Conservation (phyloP, 92 coral and sea anemone genomes). For the Galaxea fascicularis region DNA sequence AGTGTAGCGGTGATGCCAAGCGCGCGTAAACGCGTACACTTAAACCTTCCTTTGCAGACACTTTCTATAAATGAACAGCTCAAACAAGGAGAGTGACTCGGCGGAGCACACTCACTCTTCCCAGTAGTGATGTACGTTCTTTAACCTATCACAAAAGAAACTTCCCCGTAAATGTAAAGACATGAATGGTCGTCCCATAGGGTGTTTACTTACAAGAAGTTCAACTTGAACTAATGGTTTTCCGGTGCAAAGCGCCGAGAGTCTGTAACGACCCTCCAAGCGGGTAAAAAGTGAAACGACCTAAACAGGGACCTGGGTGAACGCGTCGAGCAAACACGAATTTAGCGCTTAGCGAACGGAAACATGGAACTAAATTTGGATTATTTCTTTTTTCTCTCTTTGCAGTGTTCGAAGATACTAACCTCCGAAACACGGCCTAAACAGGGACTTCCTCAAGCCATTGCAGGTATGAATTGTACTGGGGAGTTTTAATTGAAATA, state of each 20-base stretch:
- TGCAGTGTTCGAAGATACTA: conserved; percentile 85
- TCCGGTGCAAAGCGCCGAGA: background rate
- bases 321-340: background rate
- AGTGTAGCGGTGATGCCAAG: too few species aligned
- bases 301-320: background rate
- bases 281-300: background rate
- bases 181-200: too few species aligned
- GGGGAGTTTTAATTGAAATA: background rate
- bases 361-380: background rate
- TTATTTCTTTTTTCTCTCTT: background rate
- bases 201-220: too few species aligned
- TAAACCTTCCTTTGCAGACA: too few species aligned
- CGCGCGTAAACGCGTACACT: too few species aligned
- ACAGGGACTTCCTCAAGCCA: conserved; percentile 71
- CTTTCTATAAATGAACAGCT: too few species aligned
- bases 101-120: too few species aligned
- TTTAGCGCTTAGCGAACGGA: background rate
- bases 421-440: conserved; percentile 65
- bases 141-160: too few species aligned
- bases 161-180: too few species aligned
- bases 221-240: too few species aligned
- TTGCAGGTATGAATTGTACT: conserved; percentile 61
- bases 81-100: too few species aligned
- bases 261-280: background rate
- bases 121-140: too few species aligned